A percentile compares a stretch with the other conserved stretches of the same genome.
These are phyloP conservation scores for Acanthochromis polyacanthus DNA, from an alignment of 2,113 vertebrate species.

Conservation along the genomic window DNA sequence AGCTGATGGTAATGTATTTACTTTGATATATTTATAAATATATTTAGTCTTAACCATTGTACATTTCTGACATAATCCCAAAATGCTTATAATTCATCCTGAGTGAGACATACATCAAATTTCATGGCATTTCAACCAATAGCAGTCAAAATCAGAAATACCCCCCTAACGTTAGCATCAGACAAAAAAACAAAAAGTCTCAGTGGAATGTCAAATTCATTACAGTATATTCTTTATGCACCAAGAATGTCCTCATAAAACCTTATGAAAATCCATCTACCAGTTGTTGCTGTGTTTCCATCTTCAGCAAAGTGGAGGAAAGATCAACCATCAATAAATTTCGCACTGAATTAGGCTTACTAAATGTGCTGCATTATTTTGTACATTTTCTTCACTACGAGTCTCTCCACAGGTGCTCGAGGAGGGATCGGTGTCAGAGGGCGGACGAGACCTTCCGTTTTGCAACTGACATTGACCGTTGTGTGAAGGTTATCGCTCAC, in stretches of 20 bases:
- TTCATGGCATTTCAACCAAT: neutral
- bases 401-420: constrained; percentile 87
- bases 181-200: neutral
- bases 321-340: too few relatives aligned
- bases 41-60: too few relatives aligned
- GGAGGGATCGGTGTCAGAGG: constrained; percentile 89
- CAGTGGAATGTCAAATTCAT: neutral
- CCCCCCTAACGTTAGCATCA: neutral
- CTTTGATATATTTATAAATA: too few relatives aligned
- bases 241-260: too few relatives aligned
- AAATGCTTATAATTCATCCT: neutral
- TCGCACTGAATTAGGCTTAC: too few relatives aligned
- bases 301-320: too few relatives aligned
- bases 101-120: neutral
- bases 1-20: neutral
- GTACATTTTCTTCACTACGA: neutral
- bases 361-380: neutral
- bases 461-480: constrained; percentile 87
- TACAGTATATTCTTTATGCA: neutral
- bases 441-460: constrained; percentile 90
- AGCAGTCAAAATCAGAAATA: neutral
- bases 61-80: too few relatives aligned
- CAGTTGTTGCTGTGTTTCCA: too few relatives aligned
- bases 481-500: constrained; percentile 89
- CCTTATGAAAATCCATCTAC: too few relatives aligned